Evolutionary conservation across 2,797 vertebrate species (phyloP), one percentile per base, ranked within the genome.

Genomic region (Gouania willdenowi): DNA sequence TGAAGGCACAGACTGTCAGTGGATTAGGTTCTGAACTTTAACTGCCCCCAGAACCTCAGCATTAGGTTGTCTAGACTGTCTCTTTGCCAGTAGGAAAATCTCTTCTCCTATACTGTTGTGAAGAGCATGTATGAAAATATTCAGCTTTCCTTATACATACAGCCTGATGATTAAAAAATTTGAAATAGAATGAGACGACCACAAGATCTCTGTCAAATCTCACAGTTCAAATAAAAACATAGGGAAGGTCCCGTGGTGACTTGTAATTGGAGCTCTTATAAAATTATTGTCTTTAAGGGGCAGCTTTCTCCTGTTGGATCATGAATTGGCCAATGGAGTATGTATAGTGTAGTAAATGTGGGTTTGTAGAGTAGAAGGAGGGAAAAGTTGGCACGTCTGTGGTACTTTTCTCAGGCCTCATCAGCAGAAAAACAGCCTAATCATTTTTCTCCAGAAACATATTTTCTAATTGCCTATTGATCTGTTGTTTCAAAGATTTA

Each of bases 261-360:
- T 41, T 34, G 65, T 79, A 79, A 79, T 82, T 82, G 75, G 60
- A 46, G 29, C 46, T 46, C 68, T n/a, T 66, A 63, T 62, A 66
- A 71, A 79, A 79, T 75, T 85, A 80, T 75, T 67, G 70, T 66
- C 71, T 73, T 83, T 62, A 68, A 73, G 78, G 60, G 76, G 66
- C 62, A 75, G 65, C 66, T 40, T 63, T 74, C 70, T 72, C 48
- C 62, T 70, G 65, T 74, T 45, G 61, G 71, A 41, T 69, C 84
- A 86, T 86, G 86, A 83, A 82, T 79, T 81, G 72, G 71, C 71
- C 85, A 87, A 87, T 89, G 79, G 79, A 68, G 73, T 82, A 54
- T 66, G 53, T 68, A 66, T 41, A 45, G 58, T 40, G 47, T 42
- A 58, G 58, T 13, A 26, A 11, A 41, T 31, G 47, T 39, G 35